phyloP scores from a whole-genome alignment of 2,113 vertebrate species.

The Paramormyrops kingsleyae region DNA sequence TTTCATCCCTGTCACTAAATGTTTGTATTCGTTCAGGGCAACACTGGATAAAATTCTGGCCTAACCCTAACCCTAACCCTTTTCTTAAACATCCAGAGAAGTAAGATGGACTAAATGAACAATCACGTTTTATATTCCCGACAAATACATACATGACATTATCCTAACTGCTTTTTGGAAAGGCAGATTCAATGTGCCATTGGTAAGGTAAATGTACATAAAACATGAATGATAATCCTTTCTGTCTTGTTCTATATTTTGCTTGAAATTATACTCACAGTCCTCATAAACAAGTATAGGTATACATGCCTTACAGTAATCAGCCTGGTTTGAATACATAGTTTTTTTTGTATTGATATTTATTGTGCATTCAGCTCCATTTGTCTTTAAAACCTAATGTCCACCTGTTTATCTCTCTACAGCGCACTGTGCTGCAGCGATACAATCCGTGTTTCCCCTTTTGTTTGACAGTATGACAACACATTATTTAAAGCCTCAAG shows the following conservation, averaged over 20 bases:
- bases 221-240: background rate
- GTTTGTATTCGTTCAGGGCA: background rate
- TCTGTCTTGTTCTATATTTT: background rate
- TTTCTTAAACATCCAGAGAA: background rate
- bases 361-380: background rate
- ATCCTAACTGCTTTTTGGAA: background rate
- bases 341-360: background rate
- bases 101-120: background rate
- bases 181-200: background rate
- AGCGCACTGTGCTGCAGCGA: background rate
- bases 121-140: background rate
- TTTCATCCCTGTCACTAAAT: background rate
- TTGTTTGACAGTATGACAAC: background rate
- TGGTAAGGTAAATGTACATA: background rate
- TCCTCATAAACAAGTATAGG: background rate
- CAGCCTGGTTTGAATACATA: background rate
- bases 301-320: background rate
- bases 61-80: background rate
- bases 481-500: background rate
- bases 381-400: background rate
- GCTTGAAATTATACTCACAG: background rate
- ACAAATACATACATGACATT: background rate
- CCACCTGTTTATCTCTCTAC: background rate
- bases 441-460: background rate
- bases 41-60: background rate